These are phyloP conservation scores for Drosophila sucinea DNA, from an alignment of 1,140 invertebrate genomes.

Conservation along the genomic window DNA sequence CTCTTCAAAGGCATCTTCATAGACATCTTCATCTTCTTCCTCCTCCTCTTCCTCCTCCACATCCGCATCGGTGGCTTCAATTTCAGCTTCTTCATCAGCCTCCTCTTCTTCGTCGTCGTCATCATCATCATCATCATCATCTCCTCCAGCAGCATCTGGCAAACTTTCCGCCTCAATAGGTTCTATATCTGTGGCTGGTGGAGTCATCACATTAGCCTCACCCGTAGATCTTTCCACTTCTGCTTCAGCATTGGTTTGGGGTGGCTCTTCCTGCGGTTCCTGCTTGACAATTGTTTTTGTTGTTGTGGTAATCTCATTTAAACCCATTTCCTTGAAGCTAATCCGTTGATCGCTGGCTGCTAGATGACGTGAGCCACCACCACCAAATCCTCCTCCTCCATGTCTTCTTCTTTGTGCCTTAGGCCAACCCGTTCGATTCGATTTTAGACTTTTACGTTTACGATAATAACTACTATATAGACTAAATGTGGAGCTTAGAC, in stretches of 20 bases:
- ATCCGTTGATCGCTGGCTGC: conserved; percentile 47
- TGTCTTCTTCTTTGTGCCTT: conserved; percentile 83
- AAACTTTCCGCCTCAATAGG: conserved; percentile 46
- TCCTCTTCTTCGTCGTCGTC: conserved; percentile 64
- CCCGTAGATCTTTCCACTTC: conserved; percentile 20
- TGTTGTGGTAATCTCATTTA: conserved; percentile 27
- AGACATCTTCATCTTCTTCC: conserved; percentile 47
- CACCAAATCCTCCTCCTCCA: conserved; percentile 12
- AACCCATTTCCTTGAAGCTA: conserved; percentile 49
- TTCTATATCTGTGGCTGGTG: conserved; percentile 67
- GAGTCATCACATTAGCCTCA: conserved; percentile 66
- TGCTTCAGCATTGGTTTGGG: neutral
- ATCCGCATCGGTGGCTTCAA: conserved; percentile 74
- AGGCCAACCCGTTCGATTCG: conserved; percentile 87
- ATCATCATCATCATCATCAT: conserved; percentile 35
- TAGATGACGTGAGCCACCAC: conserved; percentile 17
- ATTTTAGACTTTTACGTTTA: conserved; percentile 72
- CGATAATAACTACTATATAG: conserved; percentile 68
- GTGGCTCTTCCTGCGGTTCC: conserved; percentile 17
- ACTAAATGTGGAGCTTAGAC: conserved; percentile 37
- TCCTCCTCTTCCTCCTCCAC: conserved; percentile 60
- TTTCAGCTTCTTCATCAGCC: conserved; percentile 62
- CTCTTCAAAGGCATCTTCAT: conserved; percentile 53
- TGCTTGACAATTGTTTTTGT: neutral
- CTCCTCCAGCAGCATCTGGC: conserved; percentile 57